phyloP scores from a whole-genome alignment of 2,113 vertebrate species.

The Sialia sialis region DNA sequence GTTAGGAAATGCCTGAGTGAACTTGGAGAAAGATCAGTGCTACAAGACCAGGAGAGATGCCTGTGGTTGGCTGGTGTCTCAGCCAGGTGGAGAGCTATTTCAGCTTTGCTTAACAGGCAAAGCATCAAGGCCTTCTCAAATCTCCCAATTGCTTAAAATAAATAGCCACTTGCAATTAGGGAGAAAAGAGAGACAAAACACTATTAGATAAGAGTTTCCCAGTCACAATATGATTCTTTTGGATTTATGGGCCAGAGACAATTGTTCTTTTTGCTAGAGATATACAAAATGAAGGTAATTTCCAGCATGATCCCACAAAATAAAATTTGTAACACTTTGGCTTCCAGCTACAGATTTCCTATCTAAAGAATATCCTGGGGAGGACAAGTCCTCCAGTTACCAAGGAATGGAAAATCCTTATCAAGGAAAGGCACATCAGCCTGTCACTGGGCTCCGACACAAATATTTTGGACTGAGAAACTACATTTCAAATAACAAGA shows the following conservation, averaged over 20 bases:
- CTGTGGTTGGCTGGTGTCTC: background rate
- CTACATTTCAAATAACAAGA: background rate
- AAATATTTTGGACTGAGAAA: background rate
- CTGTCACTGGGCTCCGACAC: background rate
- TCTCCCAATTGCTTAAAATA: background rate
- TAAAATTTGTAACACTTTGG: background rate
- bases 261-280: background rate
- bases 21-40: slow-evolving; percentile 30
- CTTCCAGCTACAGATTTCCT: background rate
- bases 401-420: background rate
- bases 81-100: slow-evolving; percentile 46
- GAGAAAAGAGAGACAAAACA: background rate
- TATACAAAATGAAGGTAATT: background rate
- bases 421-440: background rate
- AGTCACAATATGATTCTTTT: background rate
- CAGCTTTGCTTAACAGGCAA: slow-evolving; percentile 6
- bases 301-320: background rate
- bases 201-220: background rate
- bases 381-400: background rate
- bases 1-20: slow-evolving; percentile 46
- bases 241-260: background rate
- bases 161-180: background rate
- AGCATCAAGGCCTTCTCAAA: background rate
- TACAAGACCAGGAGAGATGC: slow-evolving; percentile 5
- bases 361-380: background rate